Base-by-base conservation (phyloP, 2,888 invertebrate species). In the Sphecodes monilicornis region DNA sequence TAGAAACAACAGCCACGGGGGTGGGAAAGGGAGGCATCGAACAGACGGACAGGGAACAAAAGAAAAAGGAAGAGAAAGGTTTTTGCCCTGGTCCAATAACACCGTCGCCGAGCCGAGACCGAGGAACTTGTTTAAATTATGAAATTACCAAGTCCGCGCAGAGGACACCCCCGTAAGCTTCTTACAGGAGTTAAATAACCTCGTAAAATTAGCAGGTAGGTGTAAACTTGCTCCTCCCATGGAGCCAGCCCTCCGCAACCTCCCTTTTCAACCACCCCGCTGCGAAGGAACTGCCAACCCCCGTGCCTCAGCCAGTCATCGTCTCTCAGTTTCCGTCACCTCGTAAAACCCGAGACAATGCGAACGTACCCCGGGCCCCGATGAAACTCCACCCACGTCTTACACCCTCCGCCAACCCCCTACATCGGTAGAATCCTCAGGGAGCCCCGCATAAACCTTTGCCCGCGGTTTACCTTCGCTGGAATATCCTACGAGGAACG, bases 131-230 rank as follows among this genome's bases (percentile, higher is more conserved):
- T 91, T 90, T 90, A 89, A 91, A 91, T 91, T 89, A 91, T 90
- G 90, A 91, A 91, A 91, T 91, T 91, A 90, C 90, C 82, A 86
- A 90, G 85, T 85, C 78, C 84, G 80, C 84, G 86, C 89, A 89
- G 85, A 86, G 89, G 82, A 50, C 11, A 11, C 41, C 68, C 77
- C 85, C 78, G 86, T 90, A 92, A 92, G 90, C 91, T 90, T 89
- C 90, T 91, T 91, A 89, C 82, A 85, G 87, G 90, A 91, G 91
- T 91, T 91, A 92, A 92, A 91, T 90, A 92, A 90, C 89, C 90
- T 91, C 91, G 82, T 92, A 92, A 92, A 92, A 92, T 92, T 92
- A 91, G 92, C 90, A 89, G 90, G 84, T 90, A 89, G 87, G 87
- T 92, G 91, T 89, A 88, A 89, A 90, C 89, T 90, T 84, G 82